Conservation (phyloP, 1,140 invertebrate genomes). For the Propsilocerus akamusi region DNA sequence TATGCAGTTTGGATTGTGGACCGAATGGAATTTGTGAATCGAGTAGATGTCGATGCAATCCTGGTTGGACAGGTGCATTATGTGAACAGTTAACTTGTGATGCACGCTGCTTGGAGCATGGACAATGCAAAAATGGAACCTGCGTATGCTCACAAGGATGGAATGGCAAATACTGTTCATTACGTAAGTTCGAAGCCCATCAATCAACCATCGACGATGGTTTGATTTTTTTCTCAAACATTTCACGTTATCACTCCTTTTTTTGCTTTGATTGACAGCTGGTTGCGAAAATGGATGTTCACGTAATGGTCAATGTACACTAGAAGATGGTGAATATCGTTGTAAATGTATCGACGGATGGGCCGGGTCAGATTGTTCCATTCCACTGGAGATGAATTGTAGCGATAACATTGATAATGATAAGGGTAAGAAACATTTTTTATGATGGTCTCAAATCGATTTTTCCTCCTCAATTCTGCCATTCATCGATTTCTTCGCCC, state of each 20-base stretch:
- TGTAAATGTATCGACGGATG: slow-evolving; percentile 82
- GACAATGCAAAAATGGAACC: slow-evolving; percentile 91
- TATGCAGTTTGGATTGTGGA: slow-evolving; percentile 82
- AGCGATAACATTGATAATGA: slow-evolving; percentile 92
- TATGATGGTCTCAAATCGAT: no score
- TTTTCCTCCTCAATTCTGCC: no score
- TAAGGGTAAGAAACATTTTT: slow-evolving; percentile 47
- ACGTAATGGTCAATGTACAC: slow-evolving; percentile 71
- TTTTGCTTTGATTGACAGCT: slow-evolving; percentile 38
- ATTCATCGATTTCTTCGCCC: neutral
- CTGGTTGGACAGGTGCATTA: slow-evolving; percentile 77
- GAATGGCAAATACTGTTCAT: slow-evolving; percentile 90
- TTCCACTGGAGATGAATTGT: slow-evolving; percentile 80
- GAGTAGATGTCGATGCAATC: slow-evolving; percentile 73
- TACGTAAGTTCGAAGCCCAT: slow-evolving; percentile 57
- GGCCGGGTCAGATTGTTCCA: slow-evolving; percentile 82
- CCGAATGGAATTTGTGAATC: slow-evolving; percentile 75
- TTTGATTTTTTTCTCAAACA: slow-evolving; percentile 3
- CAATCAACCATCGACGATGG: neutral
- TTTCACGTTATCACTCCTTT: slow-evolving; percentile 7
- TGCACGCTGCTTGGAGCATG: slow-evolving; percentile 80
- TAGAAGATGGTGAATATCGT: slow-evolving; percentile 69
- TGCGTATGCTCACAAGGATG: slow-evolving; percentile 93
- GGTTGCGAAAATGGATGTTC: slow-evolving; percentile 89
- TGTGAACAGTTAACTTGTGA: slow-evolving; percentile 84